Evolutionary conservation across 2,888 invertebrate genomes (phyloP).

Genomic region (Drosophila subquinaria): DNA sequence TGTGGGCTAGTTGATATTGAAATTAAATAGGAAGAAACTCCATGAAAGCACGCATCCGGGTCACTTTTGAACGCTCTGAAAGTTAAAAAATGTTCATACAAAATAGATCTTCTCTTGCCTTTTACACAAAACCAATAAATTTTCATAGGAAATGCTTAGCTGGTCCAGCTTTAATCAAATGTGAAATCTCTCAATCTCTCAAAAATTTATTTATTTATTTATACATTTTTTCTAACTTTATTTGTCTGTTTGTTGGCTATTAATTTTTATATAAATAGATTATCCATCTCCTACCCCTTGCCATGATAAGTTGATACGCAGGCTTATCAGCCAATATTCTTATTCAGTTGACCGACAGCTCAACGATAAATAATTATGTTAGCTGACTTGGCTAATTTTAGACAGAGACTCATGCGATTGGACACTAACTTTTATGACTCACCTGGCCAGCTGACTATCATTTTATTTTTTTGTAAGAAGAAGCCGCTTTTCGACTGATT

Average conservation of each 20-base stretch:
- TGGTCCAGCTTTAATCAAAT: too few species aligned
- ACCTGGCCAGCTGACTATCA: conserved; percentile 1
- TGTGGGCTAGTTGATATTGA: background rate
- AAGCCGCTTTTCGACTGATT: background rate
- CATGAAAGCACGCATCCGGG: background rate
- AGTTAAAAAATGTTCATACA: too few species aligned
- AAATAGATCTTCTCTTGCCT: too few species aligned
- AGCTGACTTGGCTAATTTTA: conserved; percentile 26
- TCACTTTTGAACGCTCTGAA: background rate
- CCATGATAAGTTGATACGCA: background rate
- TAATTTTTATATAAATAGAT: conserved; percentile 3
- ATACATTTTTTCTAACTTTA: background rate
- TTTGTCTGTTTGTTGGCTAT: background rate
- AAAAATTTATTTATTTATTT: too few species aligned
- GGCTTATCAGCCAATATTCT: conserved; percentile 27
- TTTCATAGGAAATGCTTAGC: too few species aligned
- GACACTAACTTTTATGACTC: conserved; percentile 29
- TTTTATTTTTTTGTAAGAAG: conserved; percentile 6
- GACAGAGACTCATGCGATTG: conserved; percentile 16
- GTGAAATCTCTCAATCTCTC: too few species aligned
- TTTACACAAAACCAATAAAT: too few species aligned
- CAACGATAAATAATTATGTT: conserved; percentile 1
- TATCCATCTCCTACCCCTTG: background rate
- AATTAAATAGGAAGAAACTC: background rate
- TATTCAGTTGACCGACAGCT: background rate